Base-by-base conservation (phyloP, 2,888 invertebrate species). In the Acanthosoma haemorrhoidale region DNA sequence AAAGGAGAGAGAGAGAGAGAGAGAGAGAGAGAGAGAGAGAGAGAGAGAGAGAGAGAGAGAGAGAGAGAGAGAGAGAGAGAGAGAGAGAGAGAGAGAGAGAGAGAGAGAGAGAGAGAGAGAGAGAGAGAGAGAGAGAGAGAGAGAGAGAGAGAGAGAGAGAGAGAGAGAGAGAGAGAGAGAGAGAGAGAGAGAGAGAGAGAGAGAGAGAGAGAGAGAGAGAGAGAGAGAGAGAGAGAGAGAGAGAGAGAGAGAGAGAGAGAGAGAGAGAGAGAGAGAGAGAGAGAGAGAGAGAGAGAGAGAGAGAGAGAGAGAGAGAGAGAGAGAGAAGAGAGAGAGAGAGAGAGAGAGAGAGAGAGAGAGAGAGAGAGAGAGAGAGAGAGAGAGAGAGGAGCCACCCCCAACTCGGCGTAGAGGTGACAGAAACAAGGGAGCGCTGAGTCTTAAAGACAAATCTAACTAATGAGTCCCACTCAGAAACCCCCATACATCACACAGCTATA, bases 321-420 rank as follows among this genome's bases (percentile, higher is more conserved):
- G 31, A 25, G 32, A 60, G n/a, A 34, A 6, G 73, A 64, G 71
- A 25, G 70, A 71, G 73, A 58, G 25, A 51, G 51, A 4, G 41
- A 61, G 39, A 16, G 57, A 59, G 51, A 29, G 18, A 29, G 57
- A 29, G 29, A 57, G 43, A 57, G 57, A 51, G 51, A 41, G 32
- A 43, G 57, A 51, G 36, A 31, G 31, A 32, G 36, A 25, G 31
- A 25, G n/a, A 15, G 57, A 71, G 73, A 72, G 73, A 74, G 73
- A 43, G 69, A 41, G 69, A 63, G 72, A 67, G 63, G n/a, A n/a
- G n/a, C n/a, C n/a, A n/a, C n/a, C n/a, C n/a, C n/a, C n/a, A n/a
- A n/a, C n/a, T n/a, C n/a, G n/a, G n/a, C n/a, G n/a, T n/a, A n/a
- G n/a, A n/a, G n/a, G n/a, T n/a, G n/a, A n/a, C n/a, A n/a, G n/a